Conservation (phyloP, 2,888 invertebrate species). For the Pollenia griseotomentosa region DNA sequence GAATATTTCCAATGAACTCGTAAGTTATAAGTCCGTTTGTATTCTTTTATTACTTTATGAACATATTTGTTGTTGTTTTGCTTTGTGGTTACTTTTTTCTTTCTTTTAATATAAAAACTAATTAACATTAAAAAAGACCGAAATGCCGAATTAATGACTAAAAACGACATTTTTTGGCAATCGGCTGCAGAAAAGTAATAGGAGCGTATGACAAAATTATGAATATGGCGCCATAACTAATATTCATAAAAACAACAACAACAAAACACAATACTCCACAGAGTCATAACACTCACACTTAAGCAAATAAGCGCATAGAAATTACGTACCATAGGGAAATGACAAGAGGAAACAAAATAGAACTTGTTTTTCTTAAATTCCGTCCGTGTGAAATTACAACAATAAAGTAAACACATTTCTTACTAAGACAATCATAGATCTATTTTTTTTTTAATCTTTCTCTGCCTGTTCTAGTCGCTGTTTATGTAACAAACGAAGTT, state of each 20-base stretch:
- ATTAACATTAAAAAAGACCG: not conserved
- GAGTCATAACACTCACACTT: not conserved
- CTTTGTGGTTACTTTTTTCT: not conserved
- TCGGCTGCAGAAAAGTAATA: not conserved
- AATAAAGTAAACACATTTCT: too few species aligned
- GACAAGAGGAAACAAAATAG: too few species aligned
- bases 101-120: conserved; percentile 16
- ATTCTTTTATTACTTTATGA: not conserved
- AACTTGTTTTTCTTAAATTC: too few species aligned
- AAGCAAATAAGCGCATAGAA: not conserved
- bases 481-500: too few species aligned
- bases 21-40: not conserved
- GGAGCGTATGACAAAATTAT: conserved; percentile 47
- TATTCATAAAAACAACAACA: conserved; percentile 56
- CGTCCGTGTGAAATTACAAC: too few species aligned
- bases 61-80: not conserved
- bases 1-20: not conserved
- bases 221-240: conserved; percentile 71
- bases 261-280: not conserved
- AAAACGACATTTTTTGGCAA: not conserved
- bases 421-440: too few species aligned
- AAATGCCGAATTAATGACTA: not conserved
- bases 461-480: too few species aligned
- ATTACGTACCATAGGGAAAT: not conserved
- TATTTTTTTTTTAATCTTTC: too few species aligned